Base-by-base conservation (phyloP, 2,888 invertebrate genomes). In the Pandemis corylana region DNA sequence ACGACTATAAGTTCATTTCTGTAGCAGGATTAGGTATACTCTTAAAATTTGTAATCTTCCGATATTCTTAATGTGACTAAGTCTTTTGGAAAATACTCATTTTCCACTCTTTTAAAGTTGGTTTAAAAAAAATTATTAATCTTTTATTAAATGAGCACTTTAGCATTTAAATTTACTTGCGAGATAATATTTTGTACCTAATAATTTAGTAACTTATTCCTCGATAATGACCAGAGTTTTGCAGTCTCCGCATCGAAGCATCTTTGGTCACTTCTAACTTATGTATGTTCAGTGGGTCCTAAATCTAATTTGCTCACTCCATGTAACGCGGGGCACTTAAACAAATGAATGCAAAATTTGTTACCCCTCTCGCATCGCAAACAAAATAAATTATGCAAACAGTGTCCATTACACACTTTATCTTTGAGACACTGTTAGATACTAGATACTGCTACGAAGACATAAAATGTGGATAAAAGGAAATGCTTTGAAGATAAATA, bases 351-450 rank as follows among this genome's bases (percentile, higher is more conserved):
- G 84, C 81, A 84, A 85, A 86, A 85, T 85, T 82, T 83, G 83
- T 83, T 80, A 83, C 83, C 84, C 82, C 80, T 80, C 80, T 84
- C 82, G 80, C 82, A 85, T 84, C 82, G 80, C 82, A 85, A 87
- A 84, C 86, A 83, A 83, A 76, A 84, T 89, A 86, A 87, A 89
- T 89, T 85, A 89, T 89, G 86, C 85, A 89, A 74, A 78, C 77
- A 80, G 81, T 85, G 84, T 87, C 86, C 85, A 86, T 89, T 87
- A 85, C 82, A 85, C 84, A 86, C 84, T 87, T 87, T 88, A 84
- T 87, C 82, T 82, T 78, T 78, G 79, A 82, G 81, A 81, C 75
- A 76, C 44, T 75, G 67, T 46, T 53, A 72, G 70, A 64, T 69
- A 68, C 63, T 68, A 68, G 56, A 73, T 73, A 68, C 63, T 59